Percentiles rank a stretch among this genome's conserved stretches.
phyloP scores from a whole-genome alignment of 2,797 vertebrate species.

The Kryptolebias ocellatus region DNA sequence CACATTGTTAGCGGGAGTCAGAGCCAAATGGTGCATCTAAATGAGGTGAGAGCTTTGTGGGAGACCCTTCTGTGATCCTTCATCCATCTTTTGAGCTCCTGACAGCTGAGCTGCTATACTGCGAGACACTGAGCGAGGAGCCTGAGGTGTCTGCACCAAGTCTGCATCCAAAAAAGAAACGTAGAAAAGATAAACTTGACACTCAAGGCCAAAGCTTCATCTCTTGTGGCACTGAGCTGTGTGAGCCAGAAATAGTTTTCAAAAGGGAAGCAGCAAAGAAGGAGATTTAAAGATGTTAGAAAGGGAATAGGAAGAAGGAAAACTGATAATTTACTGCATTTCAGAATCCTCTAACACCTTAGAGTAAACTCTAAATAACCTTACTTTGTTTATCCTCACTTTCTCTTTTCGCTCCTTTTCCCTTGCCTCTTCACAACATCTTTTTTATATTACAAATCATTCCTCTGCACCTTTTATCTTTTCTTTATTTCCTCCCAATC shows the following conservation, averaged over 20 bases:
- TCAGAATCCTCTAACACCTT: conserved; percentile 28
- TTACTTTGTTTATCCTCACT: conserved; percentile 29
- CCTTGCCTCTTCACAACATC: conserved; percentile 9
- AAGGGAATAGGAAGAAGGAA: conserved; percentile 6
- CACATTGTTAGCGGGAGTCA: conserved; percentile 44
- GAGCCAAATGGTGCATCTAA: conserved; percentile 57
- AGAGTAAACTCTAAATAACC: conserved; percentile 58
- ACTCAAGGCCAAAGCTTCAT: conserved; percentile 15
- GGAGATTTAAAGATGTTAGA: not conserved
- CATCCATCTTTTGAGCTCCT: conserved; percentile 62
- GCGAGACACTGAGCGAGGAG: conserved; percentile 53
- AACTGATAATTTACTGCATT: conserved; percentile 1
- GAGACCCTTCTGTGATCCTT: conserved; percentile 66
- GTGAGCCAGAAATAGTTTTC: conserved; percentile 27
- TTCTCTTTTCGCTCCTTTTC: conserved; percentile 9
- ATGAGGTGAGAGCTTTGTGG: conserved; percentile 62
- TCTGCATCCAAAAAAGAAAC: conserved; percentile 34
- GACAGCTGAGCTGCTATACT: conserved; percentile 53
- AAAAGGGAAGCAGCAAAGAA: conserved; percentile 12
- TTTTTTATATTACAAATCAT: conserved; percentile 7
- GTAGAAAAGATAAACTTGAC: conserved; percentile 28
- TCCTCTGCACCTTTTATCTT: conserved; percentile 15
- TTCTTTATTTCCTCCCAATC: conserved; percentile 7
- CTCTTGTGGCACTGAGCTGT: conserved; percentile 13
- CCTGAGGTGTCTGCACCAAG: conserved; percentile 20